Base-by-base conservation (phyloP, 2,888 invertebrate species). In the Nymphalis c-album region DNA sequence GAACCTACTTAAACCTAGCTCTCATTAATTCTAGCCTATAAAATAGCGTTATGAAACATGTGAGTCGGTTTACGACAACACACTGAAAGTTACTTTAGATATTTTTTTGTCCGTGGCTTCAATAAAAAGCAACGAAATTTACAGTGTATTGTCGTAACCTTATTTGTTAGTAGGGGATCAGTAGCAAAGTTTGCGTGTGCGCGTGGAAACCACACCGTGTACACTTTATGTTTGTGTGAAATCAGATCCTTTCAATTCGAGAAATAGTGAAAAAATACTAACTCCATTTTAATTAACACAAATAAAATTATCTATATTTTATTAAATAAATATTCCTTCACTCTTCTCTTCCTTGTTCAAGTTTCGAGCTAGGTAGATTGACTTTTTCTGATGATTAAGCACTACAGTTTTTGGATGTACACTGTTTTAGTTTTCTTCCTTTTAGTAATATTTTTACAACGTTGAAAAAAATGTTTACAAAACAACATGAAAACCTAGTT, bases 191-290 rank as follows among this genome's bases (percentile, higher is more conserved):
- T 89, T 90, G 91, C 90, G 85, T 86, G 86, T 89, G 90, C 87
- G 88, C 85, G 88, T 90, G 90, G 87, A 88, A 85, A 87, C 89
- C 90, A 90, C 90, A 90, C 89, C 86, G 90, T 90, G 89, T 87
- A 80, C 79, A 84, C 77, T 76, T 82, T 77, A 67, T 76, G 74
- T 72, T 72, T 70, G 78, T 78, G 78, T 78, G 74, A 51, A 46
- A 62, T 64, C 63, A 53, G 53, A 22, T 51, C 26, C 40, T 17
- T 48, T 50, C 48, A 48, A 51, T 64, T 31, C 26, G 50, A 61
- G 65, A 58, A 47, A 53, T 53, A 61, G 18, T 66, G 55, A 60
- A 68, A 53, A 61, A 61, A 51, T 22, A 35, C 35, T 18, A 0
- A 47, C 16, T 2, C 3, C n/a, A 7, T 35, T 31, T 17, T 7